A percentile compares a stretch with the other conserved stretches of the same genome.
phyloP scores from a whole-genome alignment of 2,888 invertebrate genomes.

The Keiferia lycopersicella region DNA sequence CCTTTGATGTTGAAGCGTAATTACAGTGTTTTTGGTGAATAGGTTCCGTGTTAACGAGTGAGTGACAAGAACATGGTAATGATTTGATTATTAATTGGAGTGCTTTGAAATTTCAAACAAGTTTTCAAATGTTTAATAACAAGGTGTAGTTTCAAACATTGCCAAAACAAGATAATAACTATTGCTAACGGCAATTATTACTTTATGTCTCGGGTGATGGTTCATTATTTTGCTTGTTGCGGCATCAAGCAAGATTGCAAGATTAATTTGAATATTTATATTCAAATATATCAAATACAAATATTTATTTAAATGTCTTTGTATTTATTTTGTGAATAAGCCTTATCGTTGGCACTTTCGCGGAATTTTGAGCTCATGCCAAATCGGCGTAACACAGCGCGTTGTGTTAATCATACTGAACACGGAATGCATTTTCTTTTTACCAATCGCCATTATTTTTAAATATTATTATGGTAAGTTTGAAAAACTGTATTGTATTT shows the following conservation, averaged over 20 bases:
- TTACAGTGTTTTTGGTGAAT: no score
- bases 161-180: neutral
- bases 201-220: neutral
- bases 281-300: no score
- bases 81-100: no score
- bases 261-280: no score
- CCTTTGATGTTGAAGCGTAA: no score
- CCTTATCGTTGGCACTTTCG: slow-evolving; percentile 1
- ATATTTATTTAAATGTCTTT: neutral
- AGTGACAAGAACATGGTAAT: no score
- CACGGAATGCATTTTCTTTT: slow-evolving; percentile 16
- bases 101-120: neutral
- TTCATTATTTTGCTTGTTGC: neutral
- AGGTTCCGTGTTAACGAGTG: no score
- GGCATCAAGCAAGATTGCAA: neutral
- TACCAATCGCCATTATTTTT: neutral
- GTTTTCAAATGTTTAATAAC: neutral
- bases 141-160: neutral
- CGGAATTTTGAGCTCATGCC: slow-evolving; percentile 23
- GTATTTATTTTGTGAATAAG: neutral
- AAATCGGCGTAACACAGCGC: slow-evolving; percentile 19
- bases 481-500: neutral
- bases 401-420: slow-evolving; percentile 13
- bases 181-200: neutral
- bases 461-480: neutral